Conservation (phyloP, 2,888 invertebrate genomes). For the Mechanitis mazaeus region DNA sequence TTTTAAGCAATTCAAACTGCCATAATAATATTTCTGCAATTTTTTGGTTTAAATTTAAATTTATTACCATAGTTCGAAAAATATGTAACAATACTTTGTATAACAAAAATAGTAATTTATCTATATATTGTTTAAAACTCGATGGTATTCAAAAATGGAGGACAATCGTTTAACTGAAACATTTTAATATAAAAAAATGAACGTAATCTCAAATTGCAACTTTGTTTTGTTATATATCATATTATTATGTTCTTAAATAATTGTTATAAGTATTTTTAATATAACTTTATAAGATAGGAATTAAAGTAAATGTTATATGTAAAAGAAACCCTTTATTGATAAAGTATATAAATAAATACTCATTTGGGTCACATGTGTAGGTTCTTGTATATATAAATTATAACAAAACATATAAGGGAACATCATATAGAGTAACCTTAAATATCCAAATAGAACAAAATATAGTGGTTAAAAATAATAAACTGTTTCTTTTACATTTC, state of each 20-base stretch:
- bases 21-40: background rate
- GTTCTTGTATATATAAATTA: conserved; percentile 60
- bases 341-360: conserved; percentile 39
- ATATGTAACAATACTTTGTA: too few species aligned
- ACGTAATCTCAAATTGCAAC: conserved; percentile 1
- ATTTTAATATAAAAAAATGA: background rate
- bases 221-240: background rate
- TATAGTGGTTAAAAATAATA: background rate
- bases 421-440: conserved; percentile 21
- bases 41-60: too few species aligned
- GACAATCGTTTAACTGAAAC: background rate
- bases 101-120: too few species aligned
- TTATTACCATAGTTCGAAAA: too few species aligned
- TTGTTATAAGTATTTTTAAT: background rate
- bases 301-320: background rate
- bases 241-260: background rate
- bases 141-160: background rate
- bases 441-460: conserved; percentile 9
- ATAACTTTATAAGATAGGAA: background rate
- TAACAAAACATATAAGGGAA: conserved; percentile 25
- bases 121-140: background rate
- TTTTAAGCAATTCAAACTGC: background rate
- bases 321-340: conserved; percentile 1
- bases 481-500: conserved; percentile 7
- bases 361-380: conserved; percentile 42